Percentiles rank a stretch among this genome's conserved stretches.
Conservation (phyloP, 1,140 invertebrate genomes). For the Brachionus calyciflorus region DNA sequence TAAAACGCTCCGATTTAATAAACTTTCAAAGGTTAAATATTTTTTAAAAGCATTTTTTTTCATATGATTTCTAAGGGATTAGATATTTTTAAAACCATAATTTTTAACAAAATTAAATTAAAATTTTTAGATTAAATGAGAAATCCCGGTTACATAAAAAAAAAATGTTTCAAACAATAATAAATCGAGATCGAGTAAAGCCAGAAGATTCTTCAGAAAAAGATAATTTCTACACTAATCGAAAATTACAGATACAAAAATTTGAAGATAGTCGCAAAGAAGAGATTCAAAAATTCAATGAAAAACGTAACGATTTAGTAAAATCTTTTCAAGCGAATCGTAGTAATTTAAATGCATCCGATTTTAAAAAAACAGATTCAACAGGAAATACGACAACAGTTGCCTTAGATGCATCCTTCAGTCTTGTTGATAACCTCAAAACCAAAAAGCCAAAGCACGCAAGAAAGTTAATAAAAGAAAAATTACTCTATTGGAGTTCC, state of each 20-base stretch:
- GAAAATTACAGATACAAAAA: background rate
- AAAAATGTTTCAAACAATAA: background rate
- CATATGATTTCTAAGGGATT: no score
- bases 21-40: no score
- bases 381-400: background rate
- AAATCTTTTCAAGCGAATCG: background rate
- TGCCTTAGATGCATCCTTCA: background rate
- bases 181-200: background rate
- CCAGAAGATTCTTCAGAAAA: background rate
- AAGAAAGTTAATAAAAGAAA: constrained; percentile 5
- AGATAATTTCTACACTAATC: background rate
- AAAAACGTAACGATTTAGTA: background rate
- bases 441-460: background rate
- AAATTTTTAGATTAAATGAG: no score
- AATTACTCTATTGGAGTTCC: background rate
- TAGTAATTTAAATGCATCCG: background rate
- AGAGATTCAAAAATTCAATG: constrained; percentile 1
- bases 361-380: background rate
- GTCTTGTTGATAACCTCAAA: background rate
- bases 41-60: no score
- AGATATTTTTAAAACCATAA: no score
- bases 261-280: background rate
- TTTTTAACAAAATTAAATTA: no score
- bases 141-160: background rate
- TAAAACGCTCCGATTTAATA: no score